phyloP scores from a whole-genome alignment of 1,140 invertebrate species.

The Delia radicum region DNA sequence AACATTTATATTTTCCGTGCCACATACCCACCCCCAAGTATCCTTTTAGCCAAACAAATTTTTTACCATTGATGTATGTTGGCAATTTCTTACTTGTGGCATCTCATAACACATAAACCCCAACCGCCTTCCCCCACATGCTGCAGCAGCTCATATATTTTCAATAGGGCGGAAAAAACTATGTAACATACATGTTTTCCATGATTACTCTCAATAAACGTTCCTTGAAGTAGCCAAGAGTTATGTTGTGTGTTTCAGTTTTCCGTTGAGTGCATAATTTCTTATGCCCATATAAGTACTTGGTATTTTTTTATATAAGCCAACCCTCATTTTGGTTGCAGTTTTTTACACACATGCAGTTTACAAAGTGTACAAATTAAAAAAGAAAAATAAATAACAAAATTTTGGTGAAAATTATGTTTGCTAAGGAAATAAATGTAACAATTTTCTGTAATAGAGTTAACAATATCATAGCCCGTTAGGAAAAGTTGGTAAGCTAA shows the following conservation, averaged over 20 bases:
- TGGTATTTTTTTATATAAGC: not conserved
- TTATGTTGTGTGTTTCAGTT: not conserved
- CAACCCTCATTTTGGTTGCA: not conserved
- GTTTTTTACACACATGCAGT: not conserved
- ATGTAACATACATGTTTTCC: not conserved
- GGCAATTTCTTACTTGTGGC: conserved; percentile 15
- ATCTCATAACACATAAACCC: not conserved
- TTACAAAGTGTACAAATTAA: not conserved
- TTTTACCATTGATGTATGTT: conserved; percentile 6
- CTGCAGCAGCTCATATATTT: conserved; percentile 8
- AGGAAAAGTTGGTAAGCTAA: too few species aligned
- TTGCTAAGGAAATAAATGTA: not conserved
- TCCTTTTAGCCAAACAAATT: not conserved
- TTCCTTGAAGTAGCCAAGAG: conserved; percentile 11
- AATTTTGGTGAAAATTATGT: not conserved
- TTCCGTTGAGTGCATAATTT: conserved; percentile 7
- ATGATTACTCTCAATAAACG: conserved; percentile 14
- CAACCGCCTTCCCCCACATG: not conserved
- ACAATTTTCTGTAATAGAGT: not conserved
- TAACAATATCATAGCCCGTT: too few species aligned
- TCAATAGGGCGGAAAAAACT: not conserved
- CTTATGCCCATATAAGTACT: not conserved
- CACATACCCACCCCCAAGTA: not conserved
- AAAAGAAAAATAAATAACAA: not conserved
- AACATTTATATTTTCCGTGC: not conserved